A percentile compares a stretch with the other conserved stretches of the same genome.
phyloP scores from a whole-genome alignment of 2,113 vertebrate species.

The Pitta sordida region DNA sequence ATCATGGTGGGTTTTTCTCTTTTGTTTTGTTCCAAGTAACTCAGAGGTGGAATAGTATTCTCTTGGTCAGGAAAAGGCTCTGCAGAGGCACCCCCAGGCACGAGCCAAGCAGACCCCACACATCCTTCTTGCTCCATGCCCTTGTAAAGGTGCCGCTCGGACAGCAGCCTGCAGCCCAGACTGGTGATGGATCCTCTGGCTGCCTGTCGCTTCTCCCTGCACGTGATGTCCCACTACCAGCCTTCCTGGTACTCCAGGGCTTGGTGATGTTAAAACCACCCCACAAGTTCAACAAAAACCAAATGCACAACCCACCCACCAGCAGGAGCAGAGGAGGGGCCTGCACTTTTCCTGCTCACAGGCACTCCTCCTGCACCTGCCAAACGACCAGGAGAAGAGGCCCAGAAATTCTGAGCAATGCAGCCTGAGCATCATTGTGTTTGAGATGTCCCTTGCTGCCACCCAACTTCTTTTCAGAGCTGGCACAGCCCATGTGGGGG shows the following conservation, averaged over 20 bases:
- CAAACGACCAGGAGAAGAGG: not conserved
- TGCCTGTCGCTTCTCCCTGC: not conserved
- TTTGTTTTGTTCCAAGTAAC: not conserved
- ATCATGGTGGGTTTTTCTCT: not conserved
- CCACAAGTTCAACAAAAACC: not conserved
- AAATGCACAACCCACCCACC: not conserved
- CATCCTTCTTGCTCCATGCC: fast-evolving
- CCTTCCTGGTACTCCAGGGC: not conserved
- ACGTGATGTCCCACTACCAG: not conserved
- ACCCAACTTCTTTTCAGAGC: not conserved
- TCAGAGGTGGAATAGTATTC: not conserved
- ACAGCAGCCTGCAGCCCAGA: not conserved
- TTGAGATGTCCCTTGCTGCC: not conserved
- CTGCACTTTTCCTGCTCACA: not conserved
- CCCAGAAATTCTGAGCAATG: fast-evolving
- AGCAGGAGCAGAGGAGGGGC: not conserved
- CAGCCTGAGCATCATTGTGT: not conserved
- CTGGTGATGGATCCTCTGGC: not conserved
- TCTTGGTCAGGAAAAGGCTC: not conserved
- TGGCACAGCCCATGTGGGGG: fast-evolving
- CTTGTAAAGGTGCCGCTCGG: not conserved
- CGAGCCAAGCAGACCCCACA: fast-evolving
- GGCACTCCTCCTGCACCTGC: fast-evolving
- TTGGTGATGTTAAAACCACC: not conserved
- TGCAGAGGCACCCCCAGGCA: not conserved